Base-by-base conservation (phyloP, 1,140 invertebrate species). In the Pseudachorutes palmiensis region DNA sequence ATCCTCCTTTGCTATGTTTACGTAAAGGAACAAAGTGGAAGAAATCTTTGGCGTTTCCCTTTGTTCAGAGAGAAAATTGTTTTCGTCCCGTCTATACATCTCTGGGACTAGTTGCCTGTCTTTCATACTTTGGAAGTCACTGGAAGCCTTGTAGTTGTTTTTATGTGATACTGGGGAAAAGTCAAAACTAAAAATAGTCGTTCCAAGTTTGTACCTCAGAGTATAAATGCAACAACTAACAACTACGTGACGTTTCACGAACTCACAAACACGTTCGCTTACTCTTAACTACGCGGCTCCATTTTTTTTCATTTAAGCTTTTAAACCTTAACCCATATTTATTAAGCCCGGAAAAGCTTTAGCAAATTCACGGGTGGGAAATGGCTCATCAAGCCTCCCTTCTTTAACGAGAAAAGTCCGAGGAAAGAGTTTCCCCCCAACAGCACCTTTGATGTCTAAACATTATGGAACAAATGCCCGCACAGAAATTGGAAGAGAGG, bases 291-390 rank as follows among this genome's bases (percentile, higher is more conserved):
- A 14, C 9, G 24, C 51, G 24, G 14, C 24, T 26, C 12, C 51
- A 12, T 19, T 19, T 55, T 55, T 26, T 26, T 22, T 55, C 24
- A 14, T 24, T 26, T 55, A 55, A 55, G 51, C 51, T 26, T 14
- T 55, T 55, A 55, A 55, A 55, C 51, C 51, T 55, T 55, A 12
- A 55, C 51, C 51, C 51, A 55, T 55, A 55, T 55, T 55, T 55
- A 19, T 26, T 26, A 55, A 16, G 12, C 12, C 5, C 9, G 14
- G 51, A 55, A 55, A 24, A 26, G 24, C 36, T 41, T 41, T 5
- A 19, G 36, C 36, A 45, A 12, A 45, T 45, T 45, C 36, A 9
- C 36, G n/a, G n/a, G n/a, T n/a, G n/a, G n/a, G n/a, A n/a, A n/a
- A n/a, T n/a, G n/a, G n/a, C 36, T 45, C 36, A 45, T 45, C 36